These are phyloP conservation scores for Amyelois transitella DNA, from an alignment of 1,140 invertebrate species.

Conservation along the genomic window DNA sequence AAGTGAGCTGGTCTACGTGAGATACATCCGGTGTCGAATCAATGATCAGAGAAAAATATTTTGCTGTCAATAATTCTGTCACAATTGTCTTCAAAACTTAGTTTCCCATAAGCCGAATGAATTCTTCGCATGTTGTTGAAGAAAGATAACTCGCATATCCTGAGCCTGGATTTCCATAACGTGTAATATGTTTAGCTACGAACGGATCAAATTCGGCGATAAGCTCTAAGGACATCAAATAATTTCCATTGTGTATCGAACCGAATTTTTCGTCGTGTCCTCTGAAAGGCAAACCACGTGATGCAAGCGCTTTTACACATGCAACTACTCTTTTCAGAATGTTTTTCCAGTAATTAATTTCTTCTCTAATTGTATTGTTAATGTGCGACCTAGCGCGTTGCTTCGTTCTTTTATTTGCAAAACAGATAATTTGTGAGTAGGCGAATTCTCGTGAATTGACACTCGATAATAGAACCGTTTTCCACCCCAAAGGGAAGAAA, in stretches of 20 bases:
- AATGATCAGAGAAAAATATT: conserved; percentile 5
- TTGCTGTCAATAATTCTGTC: conserved; percentile 6
- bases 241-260: conserved; percentile 20
- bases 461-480: conserved; percentile 1
- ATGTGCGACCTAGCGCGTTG: conserved; percentile 10
- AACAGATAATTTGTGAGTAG: conserved; percentile 11
- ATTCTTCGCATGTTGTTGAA: conserved; percentile 38
- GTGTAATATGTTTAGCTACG: conserved; percentile 35
- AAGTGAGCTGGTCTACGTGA: conserved; percentile 15
- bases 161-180: conserved; percentile 36
- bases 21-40: too few relatives aligned
- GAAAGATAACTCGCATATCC: conserved; percentile 44
- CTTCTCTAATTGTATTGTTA: conserved; percentile 11
- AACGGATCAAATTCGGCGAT: conserved; percentile 47
- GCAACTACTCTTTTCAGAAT: conserved; percentile 19
- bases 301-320: conserved; percentile 19
- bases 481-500: too few relatives aligned
- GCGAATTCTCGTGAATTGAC: conserved; percentile 4
- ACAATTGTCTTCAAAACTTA: conserved; percentile 14
- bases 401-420: conserved; percentile 6
- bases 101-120: conserved; percentile 46
- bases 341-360: conserved; percentile 12
- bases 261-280: conserved; percentile 11
- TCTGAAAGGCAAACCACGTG: too few relatives aligned
- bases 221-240: conserved; percentile 34